Conservation (phyloP, 2,797 vertebrate species). For the Thalassophryne amazonica region DNA sequence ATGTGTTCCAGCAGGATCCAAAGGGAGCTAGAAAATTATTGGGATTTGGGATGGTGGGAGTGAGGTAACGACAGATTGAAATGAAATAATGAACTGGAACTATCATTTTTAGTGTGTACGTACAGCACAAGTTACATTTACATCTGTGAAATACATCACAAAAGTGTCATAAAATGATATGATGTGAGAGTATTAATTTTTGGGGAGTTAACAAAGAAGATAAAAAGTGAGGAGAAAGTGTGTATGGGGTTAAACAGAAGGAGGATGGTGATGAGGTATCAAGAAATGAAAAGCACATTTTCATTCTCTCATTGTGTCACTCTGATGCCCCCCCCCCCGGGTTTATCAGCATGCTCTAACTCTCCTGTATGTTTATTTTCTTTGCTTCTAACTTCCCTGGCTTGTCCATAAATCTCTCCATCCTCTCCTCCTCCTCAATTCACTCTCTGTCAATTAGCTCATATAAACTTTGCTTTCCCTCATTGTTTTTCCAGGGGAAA, state of each 20-base stretch:
- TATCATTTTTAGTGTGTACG: neutral
- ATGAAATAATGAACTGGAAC: neutral
- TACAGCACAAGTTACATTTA: neutral
- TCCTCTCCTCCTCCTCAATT: slow-evolving; percentile 27
- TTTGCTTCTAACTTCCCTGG: slow-evolving; percentile 36
- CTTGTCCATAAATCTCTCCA: slow-evolving; percentile 47
- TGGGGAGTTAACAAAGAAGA: neutral
- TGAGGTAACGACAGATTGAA: too few relatives aligned
- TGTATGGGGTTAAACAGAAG: neutral
- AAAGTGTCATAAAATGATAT: neutral
- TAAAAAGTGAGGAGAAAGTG: neutral
- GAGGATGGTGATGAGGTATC: slow-evolving; percentile 20
- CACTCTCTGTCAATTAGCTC: slow-evolving; percentile 68
- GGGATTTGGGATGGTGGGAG: too few relatives aligned
- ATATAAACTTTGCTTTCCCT: slow-evolving; percentile 74
- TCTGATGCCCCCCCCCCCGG: slow-evolving; percentile 18
- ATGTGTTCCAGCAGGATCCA: slow-evolving; percentile 60
- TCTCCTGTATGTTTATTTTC: slow-evolving; percentile 63
- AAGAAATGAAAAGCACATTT: slow-evolving; percentile 65
- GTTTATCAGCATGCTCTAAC: slow-evolving; percentile 47
- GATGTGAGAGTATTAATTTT: too few relatives aligned
- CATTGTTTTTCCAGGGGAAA: slow-evolving; percentile 71
- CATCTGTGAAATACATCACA: neutral
- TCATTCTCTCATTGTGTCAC: slow-evolving; percentile 54
- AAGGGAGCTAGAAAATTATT: slow-evolving; percentile 28